A percentile compares a stretch with the other conserved stretches of the same genome.
These are phyloP conservation scores for Drosophila santomea DNA, from an alignment of 1,140 invertebrate genomes.

Conservation along the genomic window DNA sequence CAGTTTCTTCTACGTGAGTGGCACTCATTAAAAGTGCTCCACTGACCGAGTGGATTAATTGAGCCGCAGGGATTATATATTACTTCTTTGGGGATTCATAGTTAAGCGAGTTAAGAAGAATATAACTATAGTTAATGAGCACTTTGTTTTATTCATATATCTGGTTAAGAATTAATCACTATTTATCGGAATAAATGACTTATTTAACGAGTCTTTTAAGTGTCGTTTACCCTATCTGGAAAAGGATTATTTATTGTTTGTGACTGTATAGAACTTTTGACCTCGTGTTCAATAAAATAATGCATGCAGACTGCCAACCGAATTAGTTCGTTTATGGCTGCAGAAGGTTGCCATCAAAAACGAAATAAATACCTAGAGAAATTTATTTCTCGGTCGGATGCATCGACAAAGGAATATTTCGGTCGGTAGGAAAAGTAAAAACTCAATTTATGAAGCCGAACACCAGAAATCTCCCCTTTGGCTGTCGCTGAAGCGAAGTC, in stretches of 20 bases:
- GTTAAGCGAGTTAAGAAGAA: too few species aligned
- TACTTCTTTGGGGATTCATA: background rate
- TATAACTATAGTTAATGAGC: too few species aligned
- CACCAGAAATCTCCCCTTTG: constrained; percentile 2
- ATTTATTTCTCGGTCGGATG: constrained; percentile 35
- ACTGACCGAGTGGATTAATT: constrained; percentile 11
- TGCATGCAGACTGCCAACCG: background rate
- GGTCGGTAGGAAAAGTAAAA: constrained; percentile 20
- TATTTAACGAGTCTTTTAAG: too few species aligned
- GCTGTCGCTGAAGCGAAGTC: constrained; percentile 11
- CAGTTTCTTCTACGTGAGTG: constrained; percentile 24
- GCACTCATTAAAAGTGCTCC: constrained; percentile 11
- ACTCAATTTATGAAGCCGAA: constrained; percentile 52
- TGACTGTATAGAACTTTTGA: background rate
- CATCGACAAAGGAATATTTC: constrained; percentile 28
- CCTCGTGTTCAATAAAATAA: constrained; percentile 5
- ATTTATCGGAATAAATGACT: too few species aligned
- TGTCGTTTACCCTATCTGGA: background rate
- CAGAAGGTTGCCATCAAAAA: constrained; percentile 10
- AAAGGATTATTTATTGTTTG: background rate
- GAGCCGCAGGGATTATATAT: constrained; percentile 5
- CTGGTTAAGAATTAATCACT: too few species aligned
- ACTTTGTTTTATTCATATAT: too few species aligned
- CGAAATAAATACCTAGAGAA: constrained; percentile 9
- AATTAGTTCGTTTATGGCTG: constrained; percentile 11